Base-by-base conservation (phyloP, 2,888 invertebrate genomes). In the Acrobasis consociella region DNA sequence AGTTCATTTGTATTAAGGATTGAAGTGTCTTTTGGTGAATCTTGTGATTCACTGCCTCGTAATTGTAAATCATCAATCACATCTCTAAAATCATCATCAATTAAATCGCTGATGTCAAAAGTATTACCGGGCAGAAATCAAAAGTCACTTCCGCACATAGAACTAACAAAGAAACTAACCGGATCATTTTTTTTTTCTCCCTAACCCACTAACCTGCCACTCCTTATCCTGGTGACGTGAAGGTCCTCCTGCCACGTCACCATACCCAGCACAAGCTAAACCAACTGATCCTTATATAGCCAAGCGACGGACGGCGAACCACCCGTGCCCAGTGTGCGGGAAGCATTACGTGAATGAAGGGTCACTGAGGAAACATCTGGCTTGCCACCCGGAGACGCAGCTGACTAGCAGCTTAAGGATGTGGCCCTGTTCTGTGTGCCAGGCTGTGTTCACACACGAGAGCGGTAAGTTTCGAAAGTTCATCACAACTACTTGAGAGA, bases 341-440 rank as follows among this genome's bases (percentile, higher is more conserved):
- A 98, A 98, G 91, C 97, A 98, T 89, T 98, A 98, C 91, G 98
- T 98, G 74, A 98, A 98, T 92, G 98, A 98, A 89, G 97, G 98
- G 67, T 97, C 97, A 72, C 91, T 98, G 80, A 94, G 98, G 82
- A 98, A 98, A 90, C 98, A 98, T 89, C 94, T 98, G 78, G 97
- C 98, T 72, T 97, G 97, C 81, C 98, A 98, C 89, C 98, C 98
- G 58, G 98, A 98, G 93, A 97, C 97, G 62, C 97, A 97, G 86
- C 94, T 97, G 71, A 96, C 97, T 74, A 96, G 96, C 83, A 96
- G 97, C 74, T 94, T 98, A 71, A 94, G 98, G 85, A 98, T 98
- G 97, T 98, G 98, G 98, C 98, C 98, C 63, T 98, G 98, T 91
- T 97, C 97, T 70, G 97, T 98, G 69, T 98, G 98, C 85, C 97